Evolutionary conservation across 2,888 invertebrate genomes (phyloP).

Genomic region (Sesia bembeciformis): DNA sequence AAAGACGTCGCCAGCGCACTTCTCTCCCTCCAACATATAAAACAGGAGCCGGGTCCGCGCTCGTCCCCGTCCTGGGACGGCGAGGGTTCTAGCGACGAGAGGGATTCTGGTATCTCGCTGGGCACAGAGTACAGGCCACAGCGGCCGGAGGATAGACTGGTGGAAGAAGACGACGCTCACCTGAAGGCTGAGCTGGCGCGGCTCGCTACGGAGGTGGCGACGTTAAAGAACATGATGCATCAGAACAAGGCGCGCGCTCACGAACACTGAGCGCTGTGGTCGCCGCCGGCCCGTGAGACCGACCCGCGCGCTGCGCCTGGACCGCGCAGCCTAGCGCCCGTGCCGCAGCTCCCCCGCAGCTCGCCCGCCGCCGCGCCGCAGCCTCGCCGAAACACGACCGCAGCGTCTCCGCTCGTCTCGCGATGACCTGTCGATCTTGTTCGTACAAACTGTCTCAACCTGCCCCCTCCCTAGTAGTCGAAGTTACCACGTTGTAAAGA

Average conservation of each 20-base stretch:
- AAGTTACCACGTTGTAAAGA: conserved; percentile 71
- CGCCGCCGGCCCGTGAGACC: conserved; percentile 7
- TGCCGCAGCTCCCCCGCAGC: conserved; percentile 11
- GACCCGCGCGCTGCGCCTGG: conserved; percentile 30
- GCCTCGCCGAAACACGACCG: conserved; percentile 8
- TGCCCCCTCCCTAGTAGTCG: conserved; percentile 46
- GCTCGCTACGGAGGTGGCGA: conserved; percentile 92
- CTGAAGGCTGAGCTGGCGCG: conserved; percentile 90
- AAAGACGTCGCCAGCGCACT: conserved; percentile 90
- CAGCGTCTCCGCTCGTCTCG: conserved; percentile 3
- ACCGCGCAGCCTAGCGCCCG: conserved; percentile 26
- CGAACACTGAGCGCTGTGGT: conserved; percentile 53
- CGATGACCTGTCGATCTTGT: conserved; percentile 26
- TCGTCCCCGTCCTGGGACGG: conserved; percentile 91
- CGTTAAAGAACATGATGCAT: conserved; percentile 87
- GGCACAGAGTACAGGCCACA: conserved; percentile 78
- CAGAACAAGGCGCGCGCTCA: conserved; percentile 70
- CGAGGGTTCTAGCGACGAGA: conserved; percentile 91
- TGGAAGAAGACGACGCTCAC: conserved; percentile 80
- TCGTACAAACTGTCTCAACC: conserved; percentile 55
- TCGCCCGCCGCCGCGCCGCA: conserved; percentile 11
- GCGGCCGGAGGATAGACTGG: conserved; percentile 48
- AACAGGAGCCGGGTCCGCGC: conserved; percentile 87
- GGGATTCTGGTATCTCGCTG: conserved; percentile 91
- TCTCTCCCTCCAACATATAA: conserved; percentile 88